phyloP scores from a whole-genome alignment of 2,888 invertebrate species.

The Tetrapedia diversipes region DNA sequence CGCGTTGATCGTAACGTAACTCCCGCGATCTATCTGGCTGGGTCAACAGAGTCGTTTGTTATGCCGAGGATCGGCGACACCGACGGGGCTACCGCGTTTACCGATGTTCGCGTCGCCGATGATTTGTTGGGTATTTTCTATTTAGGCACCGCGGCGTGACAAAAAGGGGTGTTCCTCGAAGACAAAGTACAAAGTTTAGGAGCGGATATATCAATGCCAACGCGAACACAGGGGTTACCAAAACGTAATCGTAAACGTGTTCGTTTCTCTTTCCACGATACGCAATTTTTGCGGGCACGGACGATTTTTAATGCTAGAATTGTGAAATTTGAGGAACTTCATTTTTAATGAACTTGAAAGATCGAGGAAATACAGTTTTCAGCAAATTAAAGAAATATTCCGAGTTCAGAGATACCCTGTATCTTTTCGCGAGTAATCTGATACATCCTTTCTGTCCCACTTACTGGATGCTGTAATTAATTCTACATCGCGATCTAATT shows the following conservation, averaged over 20 bases:
- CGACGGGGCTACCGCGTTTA: constrained; percentile 8
- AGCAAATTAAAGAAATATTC: too few relatives aligned
- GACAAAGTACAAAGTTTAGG: neutral
- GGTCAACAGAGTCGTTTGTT: constrained; percentile 36
- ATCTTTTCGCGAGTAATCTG: too few relatives aligned
- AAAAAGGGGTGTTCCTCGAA: neutral
- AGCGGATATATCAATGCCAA: neutral
- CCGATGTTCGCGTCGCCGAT: constrained; percentile 10
- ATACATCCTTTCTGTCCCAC: neutral
- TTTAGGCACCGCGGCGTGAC: neutral
- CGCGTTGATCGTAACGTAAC: constrained; percentile 59
- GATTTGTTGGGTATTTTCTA: constrained; percentile 4
- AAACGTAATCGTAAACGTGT: too few relatives aligned
- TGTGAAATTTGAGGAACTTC: too few relatives aligned
- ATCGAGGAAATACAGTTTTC: too few relatives aligned
- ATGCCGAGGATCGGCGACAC: constrained; percentile 8
- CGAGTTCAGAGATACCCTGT: too few relatives aligned
- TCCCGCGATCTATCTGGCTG: constrained; percentile 31
- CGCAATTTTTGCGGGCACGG: too few relatives aligned
- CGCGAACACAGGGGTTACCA: neutral
- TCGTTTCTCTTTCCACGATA: too few relatives aligned
- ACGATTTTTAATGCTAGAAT: too few relatives aligned
- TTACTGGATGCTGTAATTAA: too few relatives aligned
- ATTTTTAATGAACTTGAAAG: too few relatives aligned
- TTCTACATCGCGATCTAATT: constrained; percentile 1